Percentiles rank a stretch among this genome's conserved stretches.
These are phyloP conservation scores for Camponotus pennsylvanicus DNA, from an alignment of 1,140 invertebrate species.

Conservation along the genomic window DNA sequence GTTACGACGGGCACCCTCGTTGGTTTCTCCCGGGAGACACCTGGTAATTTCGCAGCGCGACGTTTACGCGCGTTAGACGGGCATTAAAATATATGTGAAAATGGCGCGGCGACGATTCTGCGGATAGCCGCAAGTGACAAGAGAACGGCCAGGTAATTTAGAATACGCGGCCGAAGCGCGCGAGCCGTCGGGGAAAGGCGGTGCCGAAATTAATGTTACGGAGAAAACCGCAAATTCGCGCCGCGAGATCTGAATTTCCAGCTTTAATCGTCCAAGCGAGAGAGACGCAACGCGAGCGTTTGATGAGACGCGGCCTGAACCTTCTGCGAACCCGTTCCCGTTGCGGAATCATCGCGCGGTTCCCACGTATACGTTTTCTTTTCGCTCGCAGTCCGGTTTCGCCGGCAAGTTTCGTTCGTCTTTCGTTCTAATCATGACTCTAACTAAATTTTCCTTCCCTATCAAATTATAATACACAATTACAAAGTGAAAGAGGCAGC, in stretches of 20 bases:
- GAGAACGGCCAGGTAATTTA: constrained; percentile 33
- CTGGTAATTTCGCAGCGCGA: constrained; percentile 26
- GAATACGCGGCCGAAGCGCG: not conserved
- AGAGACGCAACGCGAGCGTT: not conserved
- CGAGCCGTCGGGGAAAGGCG: constrained; percentile 5
- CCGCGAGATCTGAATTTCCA: constrained; percentile 7
- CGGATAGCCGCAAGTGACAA: constrained; percentile 63
- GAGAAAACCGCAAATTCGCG: constrained; percentile 22
- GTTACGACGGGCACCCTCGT: constrained; percentile 30
- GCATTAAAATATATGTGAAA: constrained; percentile 35
- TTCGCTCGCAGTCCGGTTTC: constrained; percentile 42
- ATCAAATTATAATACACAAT: constrained; percentile 7
- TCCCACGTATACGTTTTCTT: constrained; percentile 45
- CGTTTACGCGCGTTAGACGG: not conserved
- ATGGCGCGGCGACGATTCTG: constrained; percentile 18
- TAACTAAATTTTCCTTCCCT: constrained; percentile 22
- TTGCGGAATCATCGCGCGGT: constrained; percentile 35
- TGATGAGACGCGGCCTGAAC: not conserved
- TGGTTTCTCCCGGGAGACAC: constrained; percentile 29
- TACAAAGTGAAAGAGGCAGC: not conserved
- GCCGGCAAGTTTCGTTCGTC: not conserved
- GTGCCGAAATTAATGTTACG: constrained; percentile 22
- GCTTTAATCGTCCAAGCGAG: constrained; percentile 2
- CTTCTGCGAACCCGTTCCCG: not conserved
- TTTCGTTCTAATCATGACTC: constrained; percentile 36